Evolutionary conservation across 2,888 invertebrate genomes (phyloP).

Genomic region (Stomorhina lunata): DNA sequence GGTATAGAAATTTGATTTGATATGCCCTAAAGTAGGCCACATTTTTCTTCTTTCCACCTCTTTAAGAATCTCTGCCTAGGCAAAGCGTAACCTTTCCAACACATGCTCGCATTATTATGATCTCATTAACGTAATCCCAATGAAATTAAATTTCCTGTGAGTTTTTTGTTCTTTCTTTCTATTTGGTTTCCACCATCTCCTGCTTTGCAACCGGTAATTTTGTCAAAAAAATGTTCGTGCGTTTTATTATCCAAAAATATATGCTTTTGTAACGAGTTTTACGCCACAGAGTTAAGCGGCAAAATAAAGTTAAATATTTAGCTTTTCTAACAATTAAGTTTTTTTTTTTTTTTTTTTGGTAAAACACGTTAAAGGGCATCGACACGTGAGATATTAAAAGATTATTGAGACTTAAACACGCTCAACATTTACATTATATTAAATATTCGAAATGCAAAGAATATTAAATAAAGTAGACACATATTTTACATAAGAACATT

Average conservation of each 20-base stretch:
- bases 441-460: background rate
- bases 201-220: background rate
- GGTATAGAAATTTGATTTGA: background rate
- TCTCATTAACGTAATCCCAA: constrained; percentile 65
- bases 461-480: background rate
- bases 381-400: constrained; percentile 56
- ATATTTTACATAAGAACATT: too few species aligned
- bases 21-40: background rate
- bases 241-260: background rate
- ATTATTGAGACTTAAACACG: constrained; percentile 49
- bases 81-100: constrained; percentile 11
- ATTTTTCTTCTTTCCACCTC: too few species aligned
- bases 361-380: constrained; percentile 34
- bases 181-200: background rate
- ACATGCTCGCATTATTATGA: constrained; percentile 60
- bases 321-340: too few species aligned
- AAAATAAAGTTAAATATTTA: too few species aligned
- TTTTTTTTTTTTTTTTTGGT: too few species aligned
- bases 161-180: background rate
- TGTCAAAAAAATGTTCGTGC: background rate
- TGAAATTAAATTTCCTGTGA: constrained; percentile 65
- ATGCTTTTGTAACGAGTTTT: too few species aligned
- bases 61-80: background rate
- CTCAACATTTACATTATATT: constrained; percentile 23
- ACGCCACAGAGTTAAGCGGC: background rate